Evolutionary conservation across 2,797 vertebrate genomes (phyloP).

Genomic region (Threskiornis aethiopicus): DNA sequence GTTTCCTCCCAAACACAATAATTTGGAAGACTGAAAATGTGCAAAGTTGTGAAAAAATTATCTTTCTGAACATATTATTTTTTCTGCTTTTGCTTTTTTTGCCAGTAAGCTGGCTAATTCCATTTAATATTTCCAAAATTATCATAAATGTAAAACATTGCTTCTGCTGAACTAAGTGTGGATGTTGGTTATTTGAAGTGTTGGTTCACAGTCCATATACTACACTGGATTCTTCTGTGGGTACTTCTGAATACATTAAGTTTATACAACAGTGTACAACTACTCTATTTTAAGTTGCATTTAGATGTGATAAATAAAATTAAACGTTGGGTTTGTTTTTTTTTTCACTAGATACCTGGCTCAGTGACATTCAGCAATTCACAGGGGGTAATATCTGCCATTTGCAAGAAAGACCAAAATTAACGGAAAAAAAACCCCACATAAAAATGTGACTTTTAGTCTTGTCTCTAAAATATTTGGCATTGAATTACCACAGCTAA

Average conservation of each 20-base stretch:
- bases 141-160: background rate
- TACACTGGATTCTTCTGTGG: background rate
- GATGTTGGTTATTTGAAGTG: background rate
- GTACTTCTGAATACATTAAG: background rate
- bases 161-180: background rate
- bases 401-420: background rate
- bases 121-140: background rate
- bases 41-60: background rate
- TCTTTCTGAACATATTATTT: background rate
- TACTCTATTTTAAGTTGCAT: background rate
- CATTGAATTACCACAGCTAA: background rate
- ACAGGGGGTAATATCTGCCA: background rate
- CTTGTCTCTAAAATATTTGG: constrained; percentile 6
- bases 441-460: background rate
- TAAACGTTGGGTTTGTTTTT: background rate
- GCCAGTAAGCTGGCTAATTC: background rate
- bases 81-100: background rate
- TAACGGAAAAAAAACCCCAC: background rate
- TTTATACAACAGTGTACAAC: background rate
- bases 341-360: background rate
- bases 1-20: background rate
- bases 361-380: background rate
- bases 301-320: background rate
- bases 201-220: background rate
- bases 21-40: background rate